A percentile compares a stretch with the other conserved stretches of the same genome.
These are phyloP conservation scores for Grus americana DNA, from an alignment of 2,113 vertebrate species.

Conservation along the genomic window DNA sequence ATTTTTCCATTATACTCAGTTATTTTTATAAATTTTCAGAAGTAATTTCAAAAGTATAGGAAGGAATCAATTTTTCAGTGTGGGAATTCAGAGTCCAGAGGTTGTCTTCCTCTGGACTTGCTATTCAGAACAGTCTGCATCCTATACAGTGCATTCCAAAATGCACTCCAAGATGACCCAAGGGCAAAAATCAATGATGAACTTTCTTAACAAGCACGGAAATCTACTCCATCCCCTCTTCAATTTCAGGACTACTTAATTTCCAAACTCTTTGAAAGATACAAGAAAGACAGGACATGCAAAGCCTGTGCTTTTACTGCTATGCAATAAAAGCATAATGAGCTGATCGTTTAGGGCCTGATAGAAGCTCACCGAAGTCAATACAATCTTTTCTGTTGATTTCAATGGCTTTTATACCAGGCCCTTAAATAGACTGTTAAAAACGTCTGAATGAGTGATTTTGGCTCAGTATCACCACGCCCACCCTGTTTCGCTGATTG, in stretches of 20 bases:
- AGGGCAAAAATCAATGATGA: background rate
- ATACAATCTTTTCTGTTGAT: background rate
- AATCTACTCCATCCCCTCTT: background rate
- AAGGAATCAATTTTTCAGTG: background rate
- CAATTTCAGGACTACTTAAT: background rate
- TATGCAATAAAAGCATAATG: constrained; percentile 29
- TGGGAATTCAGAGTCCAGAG: background rate
- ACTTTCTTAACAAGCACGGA: background rate
- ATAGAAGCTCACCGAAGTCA: constrained; percentile 17
- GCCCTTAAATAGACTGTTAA: background rate
- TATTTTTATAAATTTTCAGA: background rate
- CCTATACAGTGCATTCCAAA: background rate
- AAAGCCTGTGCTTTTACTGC: constrained; percentile 32
- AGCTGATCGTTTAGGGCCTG: background rate
- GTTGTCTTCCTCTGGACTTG: background rate
- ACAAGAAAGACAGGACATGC: background rate
- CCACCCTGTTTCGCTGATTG: background rate
- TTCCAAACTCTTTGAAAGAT: background rate
- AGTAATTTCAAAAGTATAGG: background rate
- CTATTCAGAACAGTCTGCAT: background rate
- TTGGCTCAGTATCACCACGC: background rate
- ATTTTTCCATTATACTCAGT: background rate
- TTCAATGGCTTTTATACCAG: background rate
- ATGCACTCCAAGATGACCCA: background rate
- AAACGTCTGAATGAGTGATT: background rate